Percentiles rank a stretch among this genome's conserved stretches.
Conservation (phyloP, 2,797 vertebrate genomes). For the Euthynnus affinis region DNA sequence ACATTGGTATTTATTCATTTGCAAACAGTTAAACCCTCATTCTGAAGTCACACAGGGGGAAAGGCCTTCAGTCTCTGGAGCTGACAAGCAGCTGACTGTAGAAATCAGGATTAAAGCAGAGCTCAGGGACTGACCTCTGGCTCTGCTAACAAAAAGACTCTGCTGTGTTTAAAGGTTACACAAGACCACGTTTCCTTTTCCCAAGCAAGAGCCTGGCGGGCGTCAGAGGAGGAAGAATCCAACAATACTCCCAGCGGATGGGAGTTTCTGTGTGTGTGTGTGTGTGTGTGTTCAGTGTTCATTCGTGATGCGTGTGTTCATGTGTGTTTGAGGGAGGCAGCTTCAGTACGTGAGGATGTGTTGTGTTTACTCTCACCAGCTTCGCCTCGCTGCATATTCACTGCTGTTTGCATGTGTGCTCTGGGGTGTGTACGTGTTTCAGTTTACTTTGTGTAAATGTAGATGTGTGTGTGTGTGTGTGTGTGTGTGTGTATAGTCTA, state of each 20-base stretch:
- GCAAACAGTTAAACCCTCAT: neutral
- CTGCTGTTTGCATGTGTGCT: slow-evolving; percentile 30
- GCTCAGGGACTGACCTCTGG: slow-evolving; percentile 51
- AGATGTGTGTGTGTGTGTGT: slow-evolving; percentile 2
- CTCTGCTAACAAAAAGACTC: slow-evolving; percentile 35
- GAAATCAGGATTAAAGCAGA: slow-evolving; percentile 39
- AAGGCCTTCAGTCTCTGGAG: slow-evolving; percentile 1
- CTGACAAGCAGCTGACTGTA: slow-evolving; percentile 21
- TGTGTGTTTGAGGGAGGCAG: slow-evolving; percentile 25
- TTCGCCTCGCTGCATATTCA: slow-evolving; percentile 15
- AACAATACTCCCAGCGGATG: slow-evolving; percentile 73
- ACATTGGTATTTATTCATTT: neutral
- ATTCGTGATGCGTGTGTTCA: slow-evolving; percentile 8
- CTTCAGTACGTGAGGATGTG: slow-evolving; percentile 23
- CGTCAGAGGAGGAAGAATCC: slow-evolving; percentile 71
- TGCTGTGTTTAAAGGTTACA: slow-evolving; percentile 52
- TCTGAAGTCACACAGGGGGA: neutral
- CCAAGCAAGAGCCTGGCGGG: slow-evolving; percentile 56
- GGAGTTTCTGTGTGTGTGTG: slow-evolving; percentile 41
- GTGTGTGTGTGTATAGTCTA: neutral
- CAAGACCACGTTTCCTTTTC: slow-evolving; percentile 68
- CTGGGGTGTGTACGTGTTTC: slow-evolving; percentile 40
- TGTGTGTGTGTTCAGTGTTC: slow-evolving; percentile 4
- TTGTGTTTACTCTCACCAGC: slow-evolving; percentile 49
- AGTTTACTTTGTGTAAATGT: slow-evolving; percentile 21